Evolutionary conservation across 2,113 vertebrate species (phyloP).

Genomic region (Lasiurus cinereus): DNA sequence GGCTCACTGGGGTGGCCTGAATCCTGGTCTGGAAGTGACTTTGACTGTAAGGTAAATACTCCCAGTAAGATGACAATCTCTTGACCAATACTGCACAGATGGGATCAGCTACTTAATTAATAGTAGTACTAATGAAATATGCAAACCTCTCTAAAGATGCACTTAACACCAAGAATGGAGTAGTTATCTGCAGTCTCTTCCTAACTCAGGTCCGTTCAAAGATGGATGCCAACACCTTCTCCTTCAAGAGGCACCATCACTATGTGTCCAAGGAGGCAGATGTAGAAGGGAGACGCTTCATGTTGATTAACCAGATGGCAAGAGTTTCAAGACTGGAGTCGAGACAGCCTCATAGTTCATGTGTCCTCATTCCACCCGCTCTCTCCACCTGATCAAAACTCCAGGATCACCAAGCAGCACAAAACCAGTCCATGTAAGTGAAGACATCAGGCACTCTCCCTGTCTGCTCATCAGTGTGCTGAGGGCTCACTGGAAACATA

Average conservation of each 20-base stretch:
- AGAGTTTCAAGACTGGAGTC: neutral
- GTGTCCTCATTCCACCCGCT: neutral
- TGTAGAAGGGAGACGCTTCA: neutral
- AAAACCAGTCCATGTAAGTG: neutral
- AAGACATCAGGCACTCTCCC: neutral
- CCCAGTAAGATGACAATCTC: neutral
- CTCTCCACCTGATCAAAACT: neutral
- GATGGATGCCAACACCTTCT: too few relatives aligned
- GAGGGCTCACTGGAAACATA: neutral
- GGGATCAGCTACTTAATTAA: neutral
- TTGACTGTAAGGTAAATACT: neutral
- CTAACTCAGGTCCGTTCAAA: too few relatives aligned
- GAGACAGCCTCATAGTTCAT: rapidly evolving
- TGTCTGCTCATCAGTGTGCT: neutral
- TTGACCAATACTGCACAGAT: too few relatives aligned
- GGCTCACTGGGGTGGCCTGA: neutral
- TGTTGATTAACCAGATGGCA: neutral
- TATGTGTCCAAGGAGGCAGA: neutral
- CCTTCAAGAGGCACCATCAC: too few relatives aligned
- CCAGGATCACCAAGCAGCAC: neutral
- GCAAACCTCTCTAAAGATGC: neutral
- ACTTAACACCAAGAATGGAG: neutral
- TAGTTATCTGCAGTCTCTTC: too few relatives aligned
- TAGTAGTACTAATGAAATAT: neutral
- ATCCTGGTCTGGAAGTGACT: neutral